phyloP scores from a whole-genome alignment of 2,888 invertebrate species.

The Acronicta aceris region DNA sequence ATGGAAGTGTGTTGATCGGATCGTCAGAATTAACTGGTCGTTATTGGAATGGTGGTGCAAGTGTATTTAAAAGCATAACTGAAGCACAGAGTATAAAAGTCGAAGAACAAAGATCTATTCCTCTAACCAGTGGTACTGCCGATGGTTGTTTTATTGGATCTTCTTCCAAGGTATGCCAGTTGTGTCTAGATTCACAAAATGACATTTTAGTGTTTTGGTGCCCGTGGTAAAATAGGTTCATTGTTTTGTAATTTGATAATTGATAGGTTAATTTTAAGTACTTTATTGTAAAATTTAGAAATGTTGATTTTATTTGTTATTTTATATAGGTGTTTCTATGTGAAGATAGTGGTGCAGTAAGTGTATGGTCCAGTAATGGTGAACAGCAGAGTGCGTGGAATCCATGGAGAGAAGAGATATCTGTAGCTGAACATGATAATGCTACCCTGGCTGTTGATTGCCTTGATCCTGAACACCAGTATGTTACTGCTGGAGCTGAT shows the following conservation, averaged over 20 bases:
- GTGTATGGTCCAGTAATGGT: constrained; percentile 74
- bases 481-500: constrained; percentile 84
- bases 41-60: constrained; percentile 84
- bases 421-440: constrained; percentile 83
- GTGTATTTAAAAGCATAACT: constrained; percentile 68
- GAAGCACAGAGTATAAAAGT: constrained; percentile 62
- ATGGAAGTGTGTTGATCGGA: constrained; percentile 81
- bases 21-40: constrained; percentile 85
- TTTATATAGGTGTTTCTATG: constrained; percentile 80
- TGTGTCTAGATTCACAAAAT: no score
- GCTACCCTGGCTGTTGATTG: constrained; percentile 76
- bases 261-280: no score
- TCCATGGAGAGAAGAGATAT: constrained; percentile 73
- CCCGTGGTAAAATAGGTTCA: no score
- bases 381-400: constrained; percentile 69
- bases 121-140: constrained; percentile 75
- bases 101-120: constrained; percentile 70
- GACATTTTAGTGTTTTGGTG: no score
- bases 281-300: neutral
- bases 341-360: constrained; percentile 83
- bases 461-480: constrained; percentile 71
- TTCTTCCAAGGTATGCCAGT: constrained; percentile 74
- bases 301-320: neutral
- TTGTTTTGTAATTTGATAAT: no score
- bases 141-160: constrained; percentile 82